A percentile compares a stretch with the other conserved stretches of the same genome.
Conservation (phyloP, 64 coral and sea anemone genomes). For the Acropora yongei region DNA sequence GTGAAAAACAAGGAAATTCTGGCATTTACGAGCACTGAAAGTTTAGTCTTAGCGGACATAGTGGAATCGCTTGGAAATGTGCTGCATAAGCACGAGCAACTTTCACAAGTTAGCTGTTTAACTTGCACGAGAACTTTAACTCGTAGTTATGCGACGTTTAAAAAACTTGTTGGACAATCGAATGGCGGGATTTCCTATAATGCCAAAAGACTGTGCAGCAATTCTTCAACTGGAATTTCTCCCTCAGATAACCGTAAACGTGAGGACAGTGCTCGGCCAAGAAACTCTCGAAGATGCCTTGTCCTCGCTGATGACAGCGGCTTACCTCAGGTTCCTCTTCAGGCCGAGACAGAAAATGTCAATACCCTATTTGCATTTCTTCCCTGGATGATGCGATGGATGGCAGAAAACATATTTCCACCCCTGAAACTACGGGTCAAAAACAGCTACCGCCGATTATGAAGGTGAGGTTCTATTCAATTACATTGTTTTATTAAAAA, state of each 20-base stretch:
- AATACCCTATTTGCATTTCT: neutral
- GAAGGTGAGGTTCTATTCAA: neutral
- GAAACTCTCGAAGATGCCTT: constrained; percentile 5
- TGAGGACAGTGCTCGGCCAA: neutral
- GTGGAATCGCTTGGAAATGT: neutral
- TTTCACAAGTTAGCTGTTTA: constrained; percentile 6
- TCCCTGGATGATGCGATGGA: neutral
- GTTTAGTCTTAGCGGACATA: neutral
- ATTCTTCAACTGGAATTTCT: constrained; percentile 5
- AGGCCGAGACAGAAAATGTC: neutral
- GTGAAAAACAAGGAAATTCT: too few species aligned
- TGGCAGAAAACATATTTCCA: neutral
- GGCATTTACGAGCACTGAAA: too few species aligned
- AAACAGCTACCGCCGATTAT: neutral
- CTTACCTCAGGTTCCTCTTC: neutral
- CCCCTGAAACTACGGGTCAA: neutral
- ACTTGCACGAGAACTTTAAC: constrained; percentile 17
- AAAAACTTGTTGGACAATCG: neutral
- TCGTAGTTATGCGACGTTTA: neutral
- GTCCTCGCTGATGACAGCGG: neutral
- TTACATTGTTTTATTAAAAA: too few species aligned
- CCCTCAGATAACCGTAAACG: neutral
- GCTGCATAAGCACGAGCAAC: neutral
- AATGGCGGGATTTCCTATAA: neutral
- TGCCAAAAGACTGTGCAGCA: neutral